Conservation (phyloP, 2,797 vertebrate genomes). For the Geotrypetes seraphini region DNA sequence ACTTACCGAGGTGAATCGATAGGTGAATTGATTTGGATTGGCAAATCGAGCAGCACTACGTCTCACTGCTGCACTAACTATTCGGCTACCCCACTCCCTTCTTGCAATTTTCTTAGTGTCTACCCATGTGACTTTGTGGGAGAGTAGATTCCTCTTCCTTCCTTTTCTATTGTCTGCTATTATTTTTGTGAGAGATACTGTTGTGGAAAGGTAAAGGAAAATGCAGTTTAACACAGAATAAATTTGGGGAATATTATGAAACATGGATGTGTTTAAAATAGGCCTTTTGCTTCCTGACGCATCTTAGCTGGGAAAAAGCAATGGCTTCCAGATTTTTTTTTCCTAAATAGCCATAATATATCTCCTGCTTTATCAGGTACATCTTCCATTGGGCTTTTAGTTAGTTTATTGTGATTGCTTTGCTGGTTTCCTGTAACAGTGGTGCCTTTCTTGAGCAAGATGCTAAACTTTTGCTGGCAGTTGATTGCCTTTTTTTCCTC, state of each 20-base stretch:
- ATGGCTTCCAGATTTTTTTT: conserved; percentile 44
- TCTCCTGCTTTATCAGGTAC: conserved; percentile 8
- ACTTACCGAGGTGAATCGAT: too few species aligned
- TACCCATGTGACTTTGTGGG: conserved; percentile 11
- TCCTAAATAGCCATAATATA: conserved; percentile 8
- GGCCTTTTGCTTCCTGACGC: conserved; percentile 13
- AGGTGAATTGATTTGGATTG: too few species aligned
- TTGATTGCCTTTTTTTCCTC: too few species aligned
- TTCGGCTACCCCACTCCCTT: too few species aligned
- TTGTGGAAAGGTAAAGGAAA: conserved; percentile 29
- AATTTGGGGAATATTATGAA: conserved; percentile 2
- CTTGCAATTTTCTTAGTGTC: conserved; percentile 17
- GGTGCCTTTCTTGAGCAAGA: not conserved
- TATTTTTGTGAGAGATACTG: conserved; percentile 19
- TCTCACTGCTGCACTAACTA: too few species aligned
- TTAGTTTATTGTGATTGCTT: conserved; percentile 34
- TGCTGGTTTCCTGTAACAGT: conserved; percentile 19
- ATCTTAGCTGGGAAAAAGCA: conserved; percentile 35
- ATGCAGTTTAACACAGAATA: conserved; percentile 25
- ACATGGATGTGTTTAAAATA: conserved; percentile 4
- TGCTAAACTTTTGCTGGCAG: not conserved
- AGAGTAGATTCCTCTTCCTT: conserved; percentile 25
- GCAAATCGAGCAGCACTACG: too few species aligned
- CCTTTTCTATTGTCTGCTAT: not conserved
- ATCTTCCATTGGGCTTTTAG: conserved; percentile 28